Evolutionary conservation across 2,888 invertebrate genomes (phyloP), one percentile per base, ranked within the genome.

Genomic region (Brachylomia viminalis): DNA sequence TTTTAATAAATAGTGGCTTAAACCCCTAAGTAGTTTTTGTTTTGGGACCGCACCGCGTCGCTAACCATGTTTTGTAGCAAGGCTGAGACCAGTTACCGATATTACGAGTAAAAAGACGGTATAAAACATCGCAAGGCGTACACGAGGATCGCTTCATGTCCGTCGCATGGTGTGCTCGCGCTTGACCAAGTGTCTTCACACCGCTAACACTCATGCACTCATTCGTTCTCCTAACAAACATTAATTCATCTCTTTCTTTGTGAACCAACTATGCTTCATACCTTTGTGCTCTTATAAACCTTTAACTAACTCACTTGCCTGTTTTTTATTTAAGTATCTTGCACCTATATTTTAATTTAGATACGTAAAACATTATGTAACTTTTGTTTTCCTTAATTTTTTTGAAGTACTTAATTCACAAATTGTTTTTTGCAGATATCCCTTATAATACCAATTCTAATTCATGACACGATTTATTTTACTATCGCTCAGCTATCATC

Each of bases 81-180:
- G 20, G 45, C 47, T 1, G 7, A 30, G 30, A 56, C 33, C 30
- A 62, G 20, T 23, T 42, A 56, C 49, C 49, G 56, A 49, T 33
- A 20, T 49, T 27, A 54, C 5, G 15, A 68, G 38, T 27, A 45
- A 49, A 77, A 77, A 74, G 85, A 82, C 83, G 79, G 74, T 87
- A 83, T 87, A 58, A 77, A 74, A 75, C 59, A 49, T 42, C 49
- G 54, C 79, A 80, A 75, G 82, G 70, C 52, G 30, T 69, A 58
- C 58, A 62, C 71, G 30, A 61, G 52, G 49, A 75, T 75, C 71
- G 84, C 82, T 89, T 83, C 71, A 77, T 87, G 83, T 76, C 84
- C 77, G 73, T 70, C 76, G 89, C 89, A 89, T 87, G 90, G 86
- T 91, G 78, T 90, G 91, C 87, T 79, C 83, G 79, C 66, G 82